Evolutionary conservation across 1,140 invertebrate genomes (phyloP), one percentile per base, ranked within the genome.

Genomic region (Colletes latitarsis): DNA sequence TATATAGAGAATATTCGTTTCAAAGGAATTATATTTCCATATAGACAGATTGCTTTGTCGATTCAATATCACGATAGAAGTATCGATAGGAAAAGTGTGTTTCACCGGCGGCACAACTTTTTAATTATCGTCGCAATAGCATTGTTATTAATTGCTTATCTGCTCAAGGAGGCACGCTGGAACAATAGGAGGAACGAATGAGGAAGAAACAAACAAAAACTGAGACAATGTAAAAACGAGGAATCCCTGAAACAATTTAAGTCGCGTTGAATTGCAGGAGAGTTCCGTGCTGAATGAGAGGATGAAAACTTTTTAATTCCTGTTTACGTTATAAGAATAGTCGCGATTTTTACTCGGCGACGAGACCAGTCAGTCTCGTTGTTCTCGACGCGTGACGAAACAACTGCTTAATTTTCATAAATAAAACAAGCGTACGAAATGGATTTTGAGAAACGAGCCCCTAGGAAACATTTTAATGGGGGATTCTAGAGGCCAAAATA

Each of bases 241-340:
- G 49, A 66, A 12, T 30, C 10, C 15, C 49, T 55, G 19, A 14
- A 12, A 39, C 49, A 39, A 41, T 55, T 75, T 62, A 72, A 57
- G 8, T 14, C 1, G 17, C 8, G 30, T 43, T n/a, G 21, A 64
- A 39, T 30, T 15, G 15, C n/a, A 19, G 3, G 39, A 0, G 9
- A 39, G 30, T 10, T 55, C 52, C 52, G n/a, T 2, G n/a, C 62
- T 64, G 62, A 64, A 64, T 64, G 62, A 70, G 41, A 39, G 21
- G 68, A 70, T 70, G 30, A 30, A 39, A 41, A 70, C 52, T 41
- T 70, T 17, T 70, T 70, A 39, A 70, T 70, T 70, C 39, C 21
- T 70, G 15, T 30, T 19, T 57, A 43, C 68, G 21, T 39, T 15
- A 1, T 53, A 21, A 5, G n/a, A 55, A 55, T 55, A 55, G 55